A percentile compares a stretch with the other conserved stretches of the same genome.
Conservation (phyloP, 1,140 invertebrate species). For the Thereuonema tuberculata region DNA sequence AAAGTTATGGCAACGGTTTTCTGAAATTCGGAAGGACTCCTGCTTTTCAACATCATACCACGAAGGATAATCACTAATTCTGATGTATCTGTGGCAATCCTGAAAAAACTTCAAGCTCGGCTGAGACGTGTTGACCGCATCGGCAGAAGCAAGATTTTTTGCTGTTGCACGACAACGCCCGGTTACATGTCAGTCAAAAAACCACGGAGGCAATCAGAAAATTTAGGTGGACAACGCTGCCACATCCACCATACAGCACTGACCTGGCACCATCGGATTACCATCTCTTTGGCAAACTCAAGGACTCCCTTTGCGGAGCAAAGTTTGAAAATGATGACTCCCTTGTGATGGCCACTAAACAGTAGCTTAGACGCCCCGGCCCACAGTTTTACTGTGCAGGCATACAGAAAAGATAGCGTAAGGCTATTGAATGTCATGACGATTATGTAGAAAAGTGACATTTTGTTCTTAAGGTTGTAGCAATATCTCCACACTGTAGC, state of each 20-base stretch:
- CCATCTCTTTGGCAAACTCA: conserved; percentile 3
- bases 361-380: no score
- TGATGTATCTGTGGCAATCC: conserved; percentile 5
- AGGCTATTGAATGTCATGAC: neutral
- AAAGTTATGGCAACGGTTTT: conserved; percentile 13
- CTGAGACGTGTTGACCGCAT: conserved; percentile 1
- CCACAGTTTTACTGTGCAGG: neutral
- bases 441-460: neutral
- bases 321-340: conserved; percentile 2
- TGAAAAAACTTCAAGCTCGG: neutral
- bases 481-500: neutral
- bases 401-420: neutral
- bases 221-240: neutral
- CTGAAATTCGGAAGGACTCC: conserved; percentile 8
- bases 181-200: conserved; percentile 1
- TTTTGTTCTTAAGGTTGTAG: neutral
- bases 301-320: no score
- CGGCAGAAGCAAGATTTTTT: conserved; percentile 1
- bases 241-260: neutral
- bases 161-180: neutral
- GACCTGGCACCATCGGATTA: neutral
- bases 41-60: conserved; percentile 11
- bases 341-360: neutral
- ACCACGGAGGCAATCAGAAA: conserved; percentile 1
- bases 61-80: conserved; percentile 10